Evolutionary conservation across 2,113 vertebrate genomes (phyloP).

Genomic region (Xiphophorus maculatus): DNA sequence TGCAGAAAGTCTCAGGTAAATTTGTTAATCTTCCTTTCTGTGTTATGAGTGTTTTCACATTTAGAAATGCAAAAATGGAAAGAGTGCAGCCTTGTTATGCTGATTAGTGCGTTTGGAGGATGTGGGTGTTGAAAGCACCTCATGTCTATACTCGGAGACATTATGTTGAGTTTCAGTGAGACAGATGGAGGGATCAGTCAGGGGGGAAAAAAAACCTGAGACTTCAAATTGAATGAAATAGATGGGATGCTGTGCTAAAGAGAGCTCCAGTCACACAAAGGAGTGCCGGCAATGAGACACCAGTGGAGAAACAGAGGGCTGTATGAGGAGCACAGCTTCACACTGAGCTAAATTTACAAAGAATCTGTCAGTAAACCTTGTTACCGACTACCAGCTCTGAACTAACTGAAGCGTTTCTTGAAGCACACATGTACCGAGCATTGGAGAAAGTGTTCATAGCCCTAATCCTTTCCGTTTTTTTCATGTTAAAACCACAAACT

Average conservation of each 20-base stretch:
- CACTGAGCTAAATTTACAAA: not conserved
- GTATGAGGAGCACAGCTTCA: not conserved
- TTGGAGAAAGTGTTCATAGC: no score
- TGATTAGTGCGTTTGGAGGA: not conserved
- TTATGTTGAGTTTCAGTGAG: not conserved
- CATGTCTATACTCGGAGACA: not conserved
- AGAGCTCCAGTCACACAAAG: not conserved
- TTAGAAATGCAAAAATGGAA: not conserved
- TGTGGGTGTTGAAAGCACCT: not conserved
- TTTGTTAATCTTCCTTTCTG: not conserved
- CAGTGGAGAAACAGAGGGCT: not conserved
- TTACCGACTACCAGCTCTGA: not conserved
- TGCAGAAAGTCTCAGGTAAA: not conserved
- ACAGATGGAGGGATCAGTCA: not conserved
- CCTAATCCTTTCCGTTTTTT: no score
- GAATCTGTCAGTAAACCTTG: not conserved
- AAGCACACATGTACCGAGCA: not conserved
- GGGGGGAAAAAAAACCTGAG: not conserved
- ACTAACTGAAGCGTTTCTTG: not conserved
- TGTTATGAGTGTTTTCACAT: not conserved
- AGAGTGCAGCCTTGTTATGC: not conserved
- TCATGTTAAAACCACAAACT: no score
- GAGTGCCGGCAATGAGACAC: not conserved
- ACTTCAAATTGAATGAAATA: not conserved
- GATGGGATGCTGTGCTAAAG: not conserved